Base-by-base conservation (phyloP, 2,113 vertebrate species). In the Percina caprodes region DNA sequence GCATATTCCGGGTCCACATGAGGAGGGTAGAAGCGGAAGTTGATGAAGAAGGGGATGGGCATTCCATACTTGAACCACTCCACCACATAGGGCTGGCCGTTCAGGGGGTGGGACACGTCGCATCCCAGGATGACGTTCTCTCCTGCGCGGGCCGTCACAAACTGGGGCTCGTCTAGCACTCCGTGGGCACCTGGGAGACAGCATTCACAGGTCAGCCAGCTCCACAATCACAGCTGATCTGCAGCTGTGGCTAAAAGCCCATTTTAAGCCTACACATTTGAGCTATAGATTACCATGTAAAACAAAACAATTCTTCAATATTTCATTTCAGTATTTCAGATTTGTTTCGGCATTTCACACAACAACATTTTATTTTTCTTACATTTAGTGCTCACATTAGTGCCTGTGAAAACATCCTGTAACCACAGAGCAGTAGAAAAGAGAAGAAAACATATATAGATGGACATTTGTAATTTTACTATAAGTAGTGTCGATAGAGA, bases 1-100 rank as follows among this genome's bases (percentile, higher is more conserved):
- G 97, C 97, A 89, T 99, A 99, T 80, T 97, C 98, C 4, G 98
- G 97, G 94, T 99, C 98, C 94, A 99, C 98, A 45, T 99, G 98
- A 76, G 98, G 98, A 70, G 98, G 98, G 92, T 99, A 99, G 94
- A 99, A 99, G 91, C 98, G 97, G 84, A 99, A 99, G 94, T 99
- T 99, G 96, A 99, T 99, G 95, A 99, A 99, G 93, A 99, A 99
- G 83, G 98, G 98, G 90, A 99, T 99, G 91, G 98, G 97, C 85
- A 99, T 97, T 81, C 98, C 98, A 21, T 97, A 98, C 94, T 99
- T 99, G 95, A 99, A 99, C 98, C 98, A 99, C 95, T 99, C 98
- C 93, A 99, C 98, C 49, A 99, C 98, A 81, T 99, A 99, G 90
- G 98, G 98, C 91, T 98, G 97, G 88, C 97, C 97, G 6, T 97